Conservation (phyloP, 2,888 invertebrate species). For the Limenitis camilla region DNA sequence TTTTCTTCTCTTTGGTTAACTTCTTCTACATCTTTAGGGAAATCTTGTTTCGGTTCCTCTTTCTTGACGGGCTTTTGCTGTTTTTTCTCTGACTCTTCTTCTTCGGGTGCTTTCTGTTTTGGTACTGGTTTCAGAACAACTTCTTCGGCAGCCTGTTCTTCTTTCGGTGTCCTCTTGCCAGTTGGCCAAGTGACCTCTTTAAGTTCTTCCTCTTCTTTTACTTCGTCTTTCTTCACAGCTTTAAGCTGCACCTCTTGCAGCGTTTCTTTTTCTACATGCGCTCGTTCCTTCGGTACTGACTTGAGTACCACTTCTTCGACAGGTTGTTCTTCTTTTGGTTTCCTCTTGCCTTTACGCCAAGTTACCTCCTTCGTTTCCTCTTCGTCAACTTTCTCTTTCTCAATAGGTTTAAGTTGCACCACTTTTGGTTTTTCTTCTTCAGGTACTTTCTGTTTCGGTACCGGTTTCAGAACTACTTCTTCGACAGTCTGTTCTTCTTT, state of each 20-base stretch:
- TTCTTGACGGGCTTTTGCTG: too few species aligned
- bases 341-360: slow-evolving; percentile 37
- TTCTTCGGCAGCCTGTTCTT: slow-evolving; percentile 53
- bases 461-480: slow-evolving; percentile 37
- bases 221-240: slow-evolving; percentile 36
- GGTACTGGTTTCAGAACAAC: slow-evolving; percentile 56
- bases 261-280: slow-evolving; percentile 23
- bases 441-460: slow-evolving; percentile 34
- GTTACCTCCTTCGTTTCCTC: slow-evolving; percentile 36
- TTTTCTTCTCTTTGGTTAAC: slow-evolving; percentile 40
- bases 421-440: slow-evolving; percentile 26
- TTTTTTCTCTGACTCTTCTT: slow-evolving; percentile 44
- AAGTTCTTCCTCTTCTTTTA: slow-evolving; percentile 40
- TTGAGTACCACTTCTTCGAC: slow-evolving; percentile 43
- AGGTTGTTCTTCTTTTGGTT: slow-evolving; percentile 36
- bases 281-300: slow-evolving; percentile 44
- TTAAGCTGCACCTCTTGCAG: slow-evolving; percentile 45
- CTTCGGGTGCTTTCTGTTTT: slow-evolving; percentile 42
- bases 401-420: slow-evolving; percentile 45
- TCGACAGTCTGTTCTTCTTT: slow-evolving; percentile 47
- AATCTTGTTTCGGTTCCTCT: slow-evolving; percentile 36
- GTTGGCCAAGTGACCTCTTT: slow-evolving; percentile 38
- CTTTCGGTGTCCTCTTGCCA: slow-evolving; percentile 34
- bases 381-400: slow-evolving; percentile 28
- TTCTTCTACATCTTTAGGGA: slow-evolving; percentile 37